Evolutionary conservation across 2,797 vertebrate genomes (phyloP), one percentile per base, ranked within the genome.

Genomic region (Acanthis flammea): DNA sequence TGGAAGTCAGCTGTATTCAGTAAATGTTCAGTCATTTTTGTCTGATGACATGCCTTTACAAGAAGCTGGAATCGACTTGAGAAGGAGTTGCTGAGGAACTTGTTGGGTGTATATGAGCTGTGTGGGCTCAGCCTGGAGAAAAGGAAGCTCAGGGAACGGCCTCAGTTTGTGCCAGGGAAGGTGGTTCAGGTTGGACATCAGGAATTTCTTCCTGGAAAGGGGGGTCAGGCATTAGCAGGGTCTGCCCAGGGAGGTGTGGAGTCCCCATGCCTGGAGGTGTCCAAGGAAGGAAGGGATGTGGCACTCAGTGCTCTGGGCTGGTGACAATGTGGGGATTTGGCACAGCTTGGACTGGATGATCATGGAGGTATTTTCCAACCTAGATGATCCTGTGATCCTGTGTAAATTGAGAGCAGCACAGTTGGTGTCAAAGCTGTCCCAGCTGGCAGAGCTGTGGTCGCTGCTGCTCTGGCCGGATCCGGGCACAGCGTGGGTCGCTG

Each of bases 251-350:
- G 10, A 9, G 6, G 10, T 45, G 5, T 63, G 44, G 50, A 57
- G 10, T 82, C 9, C 12, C 28, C 28, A 15, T 12, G 24, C 11
- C 19, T 70, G 57, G 7, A 45, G 50, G 5, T 27, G 10, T 23
- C 21, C n/a, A 31, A 1, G 72, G 30, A 51, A 13, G 5, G 28
- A 13, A 10, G 6, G 14, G 21, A 12, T 0, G 0, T 10, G 8
- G 21, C 39, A 13, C 30, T 53, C 25, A 14, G 54, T 35, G 25
- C 47, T 61, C 14, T 23, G 37, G 28, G 28, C 21, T 33, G 39
- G 12, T 1, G 50, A 19, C 14, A 31, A 1, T 9, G 6, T 71
- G 10, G 7, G 10, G 10, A 65, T 71, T 0, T 0, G 18, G 3
- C 57, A 23, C 18, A 27, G n/a, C 2, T 37, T 82, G 71, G 9